Conservation (phyloP, 2,888 invertebrate species). For the Drosophila rellima region DNA sequence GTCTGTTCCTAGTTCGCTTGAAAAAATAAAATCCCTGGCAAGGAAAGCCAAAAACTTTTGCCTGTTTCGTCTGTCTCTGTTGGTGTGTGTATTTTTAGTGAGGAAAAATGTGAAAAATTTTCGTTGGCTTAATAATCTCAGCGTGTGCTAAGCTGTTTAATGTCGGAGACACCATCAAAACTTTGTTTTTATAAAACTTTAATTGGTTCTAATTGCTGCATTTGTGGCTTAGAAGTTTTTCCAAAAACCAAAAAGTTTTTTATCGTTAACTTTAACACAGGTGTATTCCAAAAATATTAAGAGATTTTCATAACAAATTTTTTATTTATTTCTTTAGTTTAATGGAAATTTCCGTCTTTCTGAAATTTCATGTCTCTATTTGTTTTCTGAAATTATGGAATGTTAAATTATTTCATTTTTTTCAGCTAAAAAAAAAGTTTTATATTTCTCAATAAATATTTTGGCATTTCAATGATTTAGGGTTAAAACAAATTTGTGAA, state of each 20-base stretch:
- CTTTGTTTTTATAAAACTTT: conserved; percentile 66
- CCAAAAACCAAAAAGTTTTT: conserved; percentile 35
- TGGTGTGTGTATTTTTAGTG: background rate
- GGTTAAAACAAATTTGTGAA: background rate
- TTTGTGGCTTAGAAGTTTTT: conserved; percentile 28
- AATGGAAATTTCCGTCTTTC: no score
- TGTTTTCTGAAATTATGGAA: no score
- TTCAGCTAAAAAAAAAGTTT: no score
- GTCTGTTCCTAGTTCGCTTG: conserved; percentile 13
- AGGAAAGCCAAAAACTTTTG: conserved; percentile 22
- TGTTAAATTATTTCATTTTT: no score
- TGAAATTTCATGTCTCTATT: no score
- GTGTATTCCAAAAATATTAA: no score
- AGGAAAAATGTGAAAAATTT: conserved; percentile 20
- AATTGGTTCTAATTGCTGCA: conserved; percentile 70
- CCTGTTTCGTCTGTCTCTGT: background rate
- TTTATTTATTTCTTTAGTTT: no score
- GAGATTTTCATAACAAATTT: background rate
- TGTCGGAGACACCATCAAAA: conserved; percentile 39
- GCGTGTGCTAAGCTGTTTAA: conserved; percentile 57
- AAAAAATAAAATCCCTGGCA: conserved; percentile 24
- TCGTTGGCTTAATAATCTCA: conserved; percentile 31
- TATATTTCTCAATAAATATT: no score
- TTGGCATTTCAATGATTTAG: no score
- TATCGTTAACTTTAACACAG: background rate